A percentile compares a stretch with the other conserved stretches of the same genome.
Evolutionary conservation across 2,797 vertebrate species (phyloP).

Genomic region (Peromyscus eremicus): DNA sequence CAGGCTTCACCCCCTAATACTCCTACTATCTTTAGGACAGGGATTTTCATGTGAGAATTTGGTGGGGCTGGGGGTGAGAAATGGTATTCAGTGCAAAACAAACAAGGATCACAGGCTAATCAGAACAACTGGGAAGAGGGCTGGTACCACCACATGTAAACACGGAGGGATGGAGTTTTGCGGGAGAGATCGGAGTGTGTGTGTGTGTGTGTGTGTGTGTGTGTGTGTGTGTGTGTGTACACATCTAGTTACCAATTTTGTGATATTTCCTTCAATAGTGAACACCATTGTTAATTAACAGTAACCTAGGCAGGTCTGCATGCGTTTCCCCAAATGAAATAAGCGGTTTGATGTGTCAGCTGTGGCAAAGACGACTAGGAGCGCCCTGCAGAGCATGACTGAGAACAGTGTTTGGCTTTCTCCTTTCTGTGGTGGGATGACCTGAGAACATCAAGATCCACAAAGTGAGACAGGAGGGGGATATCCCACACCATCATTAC

Average conservation of each 20-base stretch:
- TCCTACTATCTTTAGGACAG: no score
- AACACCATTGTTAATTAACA: neutral
- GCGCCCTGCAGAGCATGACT: rapidly evolving
- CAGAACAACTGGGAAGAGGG: neutral
- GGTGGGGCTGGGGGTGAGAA: neutral
- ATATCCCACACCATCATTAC: neutral
- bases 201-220: neutral
- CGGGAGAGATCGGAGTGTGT: neutral
- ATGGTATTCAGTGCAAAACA: neutral
- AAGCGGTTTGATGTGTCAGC: neutral
- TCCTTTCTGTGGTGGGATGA: neutral
- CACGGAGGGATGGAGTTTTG: neutral
- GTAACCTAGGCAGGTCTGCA: neutral
- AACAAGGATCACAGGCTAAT: neutral
- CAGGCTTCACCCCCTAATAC: neutral
- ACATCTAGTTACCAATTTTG: neutral
- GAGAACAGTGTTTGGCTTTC: rapidly evolving
- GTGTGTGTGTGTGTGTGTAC: neutral
- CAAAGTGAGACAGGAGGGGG: neutral
- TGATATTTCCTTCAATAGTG: neutral
- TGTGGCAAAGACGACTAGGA: rapidly evolving
- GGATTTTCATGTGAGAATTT: neutral
- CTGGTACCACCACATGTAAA: neutral
- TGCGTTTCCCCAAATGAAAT: neutral
- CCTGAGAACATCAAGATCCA: neutral